Base-by-base conservation (phyloP, 2,797 vertebrate genomes). In the Pelochelys cantorii region DNA sequence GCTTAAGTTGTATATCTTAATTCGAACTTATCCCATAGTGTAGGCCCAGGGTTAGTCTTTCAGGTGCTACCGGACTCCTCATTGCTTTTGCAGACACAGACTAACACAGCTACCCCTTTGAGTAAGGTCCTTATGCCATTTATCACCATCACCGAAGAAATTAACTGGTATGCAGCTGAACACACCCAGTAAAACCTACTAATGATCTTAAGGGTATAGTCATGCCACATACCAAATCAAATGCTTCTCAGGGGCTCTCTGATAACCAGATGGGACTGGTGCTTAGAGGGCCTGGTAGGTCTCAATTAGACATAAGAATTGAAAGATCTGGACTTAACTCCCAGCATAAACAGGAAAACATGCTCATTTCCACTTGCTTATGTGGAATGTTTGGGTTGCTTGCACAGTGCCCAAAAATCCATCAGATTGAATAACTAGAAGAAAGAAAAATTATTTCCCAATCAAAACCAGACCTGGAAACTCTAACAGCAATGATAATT, bases 391-490 rank as follows among this genome's bases (percentile, higher is more conserved):
- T 77, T 79, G 57, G 91, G 90, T 75, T n/a, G 86, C 25, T 37
- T 23, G 31, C 0, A 2, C 0, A 88, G 89, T 55, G 25, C 77
- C 6, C 12, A 18, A 79, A 52, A 37, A 57, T 84, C 25, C 68
- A 60, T 22, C 31, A 31, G 25, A 84, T n/a, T 29, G 60, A 4
- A 1, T 84, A 15, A 8, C 2, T 84, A 18, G 22, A 75, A 52
- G 89, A 14, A 11, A 77, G 59, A 77, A 77, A 77, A 77, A 77
- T 52, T 52, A 20, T 15, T 88, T 89, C 71, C 42, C 71, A 88
- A 54, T 13, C 29, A 11, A 86, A 93, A 90, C 79, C 22, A 3
- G 11, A 57, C 91, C 42, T 15, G 23, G 23, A 77, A 77, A 78
- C 10, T 27, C 82, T 3, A 7, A 15, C 6, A 83, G 29, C 34